phyloP scores from a whole-genome alignment of 2,113 vertebrate species.

The Megaleporinus macrocephalus region DNA sequence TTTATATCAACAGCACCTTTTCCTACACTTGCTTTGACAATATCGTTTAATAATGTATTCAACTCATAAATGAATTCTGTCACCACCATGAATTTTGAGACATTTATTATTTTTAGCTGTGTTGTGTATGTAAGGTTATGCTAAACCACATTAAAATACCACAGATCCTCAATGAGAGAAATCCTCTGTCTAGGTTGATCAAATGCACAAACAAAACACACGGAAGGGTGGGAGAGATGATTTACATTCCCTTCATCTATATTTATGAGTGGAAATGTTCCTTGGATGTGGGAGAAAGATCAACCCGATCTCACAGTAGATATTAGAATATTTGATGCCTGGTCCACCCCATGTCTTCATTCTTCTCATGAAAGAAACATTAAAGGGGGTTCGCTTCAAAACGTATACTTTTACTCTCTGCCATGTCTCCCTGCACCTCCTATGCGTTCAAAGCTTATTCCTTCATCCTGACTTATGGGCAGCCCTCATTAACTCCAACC shows the following conservation, averaged over 20 bases:
- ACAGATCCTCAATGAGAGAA: neutral
- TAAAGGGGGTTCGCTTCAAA: conserved; percentile 57
- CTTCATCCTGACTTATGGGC: neutral
- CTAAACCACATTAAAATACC: neutral
- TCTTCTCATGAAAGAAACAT: conserved; percentile 67
- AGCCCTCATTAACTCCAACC: neutral
- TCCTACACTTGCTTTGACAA: conserved; percentile 2
- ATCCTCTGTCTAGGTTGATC: neutral
- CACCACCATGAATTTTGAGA: neutral
- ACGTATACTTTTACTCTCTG: conserved; percentile 54
- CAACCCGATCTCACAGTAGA: conserved; percentile 56
- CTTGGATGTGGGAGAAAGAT: conserved; percentile 63
- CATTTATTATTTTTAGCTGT: conserved; percentile 9
- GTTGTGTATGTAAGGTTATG: neutral
- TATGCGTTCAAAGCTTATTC: conserved; percentile 5
- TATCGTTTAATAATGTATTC: neutral
- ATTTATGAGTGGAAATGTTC: conserved; percentile 59
- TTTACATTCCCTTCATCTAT: conserved; percentile 61
- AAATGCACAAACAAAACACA: conserved; percentile 41
- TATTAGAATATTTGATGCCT: conserved; percentile 54
- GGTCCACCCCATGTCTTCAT: conserved; percentile 60
- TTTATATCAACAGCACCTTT: neutral
- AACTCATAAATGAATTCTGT: conserved; percentile 1
- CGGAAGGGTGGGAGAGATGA: conserved; percentile 18
- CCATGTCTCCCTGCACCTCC: neutral